phyloP scores from a whole-genome alignment of 1,140 invertebrate species.

The Orussus abietinus region DNA sequence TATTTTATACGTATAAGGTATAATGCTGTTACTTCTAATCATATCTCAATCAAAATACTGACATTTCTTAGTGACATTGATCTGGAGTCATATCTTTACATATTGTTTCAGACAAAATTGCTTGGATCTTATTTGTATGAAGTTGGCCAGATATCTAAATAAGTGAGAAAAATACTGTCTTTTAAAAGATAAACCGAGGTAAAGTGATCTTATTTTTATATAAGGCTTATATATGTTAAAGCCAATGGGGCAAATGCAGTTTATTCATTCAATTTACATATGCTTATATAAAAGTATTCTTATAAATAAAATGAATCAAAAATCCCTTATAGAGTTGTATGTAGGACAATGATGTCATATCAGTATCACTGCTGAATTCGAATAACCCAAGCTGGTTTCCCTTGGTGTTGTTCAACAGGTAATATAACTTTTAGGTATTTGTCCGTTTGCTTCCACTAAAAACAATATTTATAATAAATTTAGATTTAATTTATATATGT shows the following conservation, averaged over 20 bases:
- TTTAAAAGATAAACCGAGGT: slow-evolving; percentile 4
- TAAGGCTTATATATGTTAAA: no score
- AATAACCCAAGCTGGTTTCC: slow-evolving; percentile 45
- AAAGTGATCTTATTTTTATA: neutral
- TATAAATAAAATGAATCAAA: no score
- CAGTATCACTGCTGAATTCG: slow-evolving; percentile 26
- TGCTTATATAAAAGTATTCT: no score
- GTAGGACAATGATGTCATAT: no score
- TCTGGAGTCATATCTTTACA: no score
- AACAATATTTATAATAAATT: slow-evolving; percentile 12
- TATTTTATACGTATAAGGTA: no score
- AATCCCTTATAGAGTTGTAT: no score
- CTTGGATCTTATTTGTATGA: slow-evolving; percentile 82
- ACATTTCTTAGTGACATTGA: no score
- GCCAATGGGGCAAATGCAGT: no score
- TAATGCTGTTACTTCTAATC: no score
- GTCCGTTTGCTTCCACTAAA: slow-evolving; percentile 30
- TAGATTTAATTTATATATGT: neutral
- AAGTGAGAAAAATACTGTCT: neutral
- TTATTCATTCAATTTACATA: no score
- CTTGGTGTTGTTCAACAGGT: slow-evolving; percentile 30
- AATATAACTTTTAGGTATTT: slow-evolving; percentile 25
- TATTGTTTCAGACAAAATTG: slow-evolving; percentile 76
- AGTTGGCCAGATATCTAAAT: slow-evolving; percentile 60
- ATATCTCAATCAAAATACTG: no score